phyloP scores from a whole-genome alignment of 1,140 invertebrate genomes.

The Laodelphax striatellus region DNA sequence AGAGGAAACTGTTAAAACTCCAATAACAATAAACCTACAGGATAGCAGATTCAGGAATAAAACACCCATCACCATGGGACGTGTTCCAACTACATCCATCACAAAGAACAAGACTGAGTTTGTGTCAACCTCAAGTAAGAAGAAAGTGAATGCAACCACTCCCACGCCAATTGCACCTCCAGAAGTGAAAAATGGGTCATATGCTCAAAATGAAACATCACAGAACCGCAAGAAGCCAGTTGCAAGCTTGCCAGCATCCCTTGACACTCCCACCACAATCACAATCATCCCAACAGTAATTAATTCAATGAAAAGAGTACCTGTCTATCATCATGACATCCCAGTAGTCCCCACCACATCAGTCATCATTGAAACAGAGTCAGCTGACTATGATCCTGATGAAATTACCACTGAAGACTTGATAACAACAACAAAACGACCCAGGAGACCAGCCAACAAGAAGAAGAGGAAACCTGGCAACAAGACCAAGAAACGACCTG shows the following conservation, averaged over 20 bases:
- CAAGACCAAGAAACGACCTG: constrained; percentile 41
- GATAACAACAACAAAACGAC: constrained; percentile 17
- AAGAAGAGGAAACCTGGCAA: constrained; percentile 38
- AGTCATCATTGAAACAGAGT: constrained; percentile 15
- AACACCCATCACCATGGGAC: constrained; percentile 25
- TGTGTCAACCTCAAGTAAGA: constrained; percentile 7
- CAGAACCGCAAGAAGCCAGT: neutral
- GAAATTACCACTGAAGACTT: constrained; percentile 16
- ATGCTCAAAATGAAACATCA: neutral
- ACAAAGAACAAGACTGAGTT: constrained; percentile 13
- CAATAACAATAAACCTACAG: constrained; percentile 13
- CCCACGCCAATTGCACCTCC: constrained; percentile 9
- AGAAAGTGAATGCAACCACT: constrained; percentile 14
- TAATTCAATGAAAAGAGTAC: constrained; percentile 19
- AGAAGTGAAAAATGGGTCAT: constrained; percentile 18
- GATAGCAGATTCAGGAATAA: constrained; percentile 27
- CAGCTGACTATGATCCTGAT: constrained; percentile 14
- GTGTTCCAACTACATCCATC: constrained; percentile 18
- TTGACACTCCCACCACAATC: no score
- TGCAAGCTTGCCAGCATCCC: neutral
- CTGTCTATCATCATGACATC: constrained; percentile 20
- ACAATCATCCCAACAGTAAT: constrained; percentile 22
- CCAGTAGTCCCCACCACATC: constrained; percentile 22
- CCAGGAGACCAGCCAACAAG: constrained; percentile 16
- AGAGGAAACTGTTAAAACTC: constrained; percentile 2